Base-by-base conservation (phyloP, 2,888 invertebrate species). In the Caradrina clavipalpis region DNA sequence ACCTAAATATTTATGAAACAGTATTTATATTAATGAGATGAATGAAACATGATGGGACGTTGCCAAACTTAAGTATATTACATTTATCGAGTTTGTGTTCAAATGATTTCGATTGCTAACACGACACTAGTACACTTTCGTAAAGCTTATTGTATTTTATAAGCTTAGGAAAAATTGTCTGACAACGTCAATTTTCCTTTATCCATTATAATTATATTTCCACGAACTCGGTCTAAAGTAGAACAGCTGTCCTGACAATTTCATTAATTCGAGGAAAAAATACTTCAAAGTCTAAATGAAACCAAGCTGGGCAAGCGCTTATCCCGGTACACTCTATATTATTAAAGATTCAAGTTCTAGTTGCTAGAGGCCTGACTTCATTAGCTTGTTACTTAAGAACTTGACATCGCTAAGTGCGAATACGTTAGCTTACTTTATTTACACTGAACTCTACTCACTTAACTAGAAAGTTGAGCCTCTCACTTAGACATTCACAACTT, bases 341-440 rank as follows among this genome's bases (percentile, higher is more conserved):
- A 47, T 49, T 17, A 57, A 60, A 42, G 19, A 53, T 57, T 60
- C 26, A 49, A 26, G 13, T 47, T 49, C 11, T 19, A 15, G 49
- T 31, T 56, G 15, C 39, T 6, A 17, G 55, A 60, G 26, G 51
- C 7, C 26, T 6, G 15, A 42, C 17, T 49, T 42, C 47, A 60
- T 69, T 50, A 76, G 19, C 17, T 35, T 15, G 45, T 39, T 17
- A 56, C 45, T 22, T 3, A 26, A 47, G 21, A 55, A 51, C 11
- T 39, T 58, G 4, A n/a, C 22, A 49, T 26, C 39, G 45, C 39
- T 49, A 50, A 73, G 31, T 58, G 22, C 4, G 21, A 26, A 68
- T 60, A 49, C 76, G 42, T 58, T 55, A 55, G 55, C 22, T 10
- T 42, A 45, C 19, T 61, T 69, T 49, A 42, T 45, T 58, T 42